These are phyloP conservation scores for Chloropsis cyanopogon DNA, from an alignment of 2,113 vertebrate genomes.

Conservation along the genomic window DNA sequence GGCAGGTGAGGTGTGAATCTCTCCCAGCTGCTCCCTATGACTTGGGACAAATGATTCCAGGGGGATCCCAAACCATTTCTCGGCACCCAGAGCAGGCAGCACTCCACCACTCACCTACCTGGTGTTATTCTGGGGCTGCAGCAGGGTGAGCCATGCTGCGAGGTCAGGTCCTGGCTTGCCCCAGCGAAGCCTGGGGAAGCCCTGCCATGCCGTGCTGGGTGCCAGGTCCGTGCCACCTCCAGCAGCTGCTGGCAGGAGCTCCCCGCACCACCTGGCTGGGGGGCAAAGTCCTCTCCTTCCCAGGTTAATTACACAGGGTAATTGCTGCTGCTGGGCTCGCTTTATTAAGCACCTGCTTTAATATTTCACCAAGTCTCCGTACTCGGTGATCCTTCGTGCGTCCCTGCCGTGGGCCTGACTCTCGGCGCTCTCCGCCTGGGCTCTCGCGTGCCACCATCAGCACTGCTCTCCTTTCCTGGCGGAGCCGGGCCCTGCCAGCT, in stretches of 20 bases:
- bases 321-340: not conserved
- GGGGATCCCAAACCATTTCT: not conserved
- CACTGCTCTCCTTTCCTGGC: fast-evolving
- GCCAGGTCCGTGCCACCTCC: not conserved
- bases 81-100: fast-evolving
- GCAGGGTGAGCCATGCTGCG: not conserved
- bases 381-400: not conserved
- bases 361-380: constrained; percentile 6
- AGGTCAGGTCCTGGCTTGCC: not conserved
- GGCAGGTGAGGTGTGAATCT: not conserved
- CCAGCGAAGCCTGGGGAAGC: not conserved
- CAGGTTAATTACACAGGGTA: constrained; percentile 11
- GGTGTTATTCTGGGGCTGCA: not conserved
- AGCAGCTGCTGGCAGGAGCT: not conserved
- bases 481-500: fast-evolving
- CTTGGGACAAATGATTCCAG: too few species aligned
- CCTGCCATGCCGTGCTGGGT: fast-evolving
- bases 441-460: fast-evolving
- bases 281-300: constrained; percentile 45
- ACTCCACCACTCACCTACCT: not conserved
- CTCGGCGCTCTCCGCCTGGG: fast-evolving
- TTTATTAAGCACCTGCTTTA: constrained; percentile 13
- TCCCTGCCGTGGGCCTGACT: not conserved
- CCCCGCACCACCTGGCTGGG: not conserved
- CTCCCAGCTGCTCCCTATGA: not conserved